phyloP scores from a whole-genome alignment of 2,888 invertebrate genomes.

The Polylopha cassiicola region DNA sequence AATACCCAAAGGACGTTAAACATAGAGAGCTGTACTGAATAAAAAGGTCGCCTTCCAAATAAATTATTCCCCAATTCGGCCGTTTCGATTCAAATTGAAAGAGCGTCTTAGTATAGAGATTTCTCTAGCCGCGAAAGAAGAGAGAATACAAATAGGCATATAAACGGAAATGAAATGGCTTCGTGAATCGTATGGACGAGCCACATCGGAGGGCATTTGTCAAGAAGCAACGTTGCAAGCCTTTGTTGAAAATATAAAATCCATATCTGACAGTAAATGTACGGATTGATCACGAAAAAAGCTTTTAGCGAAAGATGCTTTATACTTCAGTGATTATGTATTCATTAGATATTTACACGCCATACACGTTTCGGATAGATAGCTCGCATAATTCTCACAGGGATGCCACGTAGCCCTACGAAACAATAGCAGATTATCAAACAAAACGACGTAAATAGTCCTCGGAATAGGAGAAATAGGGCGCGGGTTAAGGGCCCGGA shows the following conservation, averaged over 20 bases:
- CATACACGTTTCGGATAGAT: slow-evolving; percentile 68
- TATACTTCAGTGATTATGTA: slow-evolving; percentile 40
- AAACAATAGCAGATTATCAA: slow-evolving; percentile 76
- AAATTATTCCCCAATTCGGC: slow-evolving; percentile 70
- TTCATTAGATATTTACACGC: slow-evolving; percentile 66
- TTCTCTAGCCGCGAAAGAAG: slow-evolving; percentile 64
- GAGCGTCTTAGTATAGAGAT: slow-evolving; percentile 68
- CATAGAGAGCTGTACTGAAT: slow-evolving; percentile 51
- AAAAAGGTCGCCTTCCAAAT: slow-evolving; percentile 64
- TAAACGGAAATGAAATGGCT: slow-evolving; percentile 68
- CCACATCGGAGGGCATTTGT: slow-evolving; percentile 48
- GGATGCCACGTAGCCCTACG: slow-evolving; percentile 59
- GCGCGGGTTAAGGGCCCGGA: slow-evolving; percentile 68
- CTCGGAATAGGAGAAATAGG: slow-evolving; percentile 63
- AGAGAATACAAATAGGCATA: slow-evolving; percentile 70
- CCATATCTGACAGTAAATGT: no score
- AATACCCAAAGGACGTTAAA: slow-evolving; percentile 46
- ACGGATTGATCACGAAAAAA: no score
- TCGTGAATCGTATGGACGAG: slow-evolving; percentile 61
- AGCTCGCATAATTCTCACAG: slow-evolving; percentile 72
- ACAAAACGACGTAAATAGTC: slow-evolving; percentile 74
- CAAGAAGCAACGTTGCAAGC: slow-evolving; percentile 38
- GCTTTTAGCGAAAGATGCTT: slow-evolving; percentile 16
- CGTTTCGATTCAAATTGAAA: slow-evolving; percentile 74
- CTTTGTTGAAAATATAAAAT: slow-evolving; percentile 3